These are phyloP conservation scores for Trachelus tabidus DNA, from an alignment of 2,888 invertebrate species.

Conservation along the genomic window DNA sequence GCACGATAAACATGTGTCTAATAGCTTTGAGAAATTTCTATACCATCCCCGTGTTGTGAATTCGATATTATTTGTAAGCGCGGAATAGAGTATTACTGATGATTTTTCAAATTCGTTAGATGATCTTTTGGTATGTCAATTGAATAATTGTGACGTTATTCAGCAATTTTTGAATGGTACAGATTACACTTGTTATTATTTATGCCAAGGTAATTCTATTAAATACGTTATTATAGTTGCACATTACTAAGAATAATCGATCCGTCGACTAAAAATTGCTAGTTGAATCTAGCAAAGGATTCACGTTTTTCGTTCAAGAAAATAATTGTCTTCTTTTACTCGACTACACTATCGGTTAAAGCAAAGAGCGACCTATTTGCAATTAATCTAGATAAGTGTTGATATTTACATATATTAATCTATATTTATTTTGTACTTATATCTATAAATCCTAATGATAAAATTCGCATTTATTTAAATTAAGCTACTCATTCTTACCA, in stretches of 20 bases:
- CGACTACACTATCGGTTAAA: not conserved
- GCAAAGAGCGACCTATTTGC: not conserved
- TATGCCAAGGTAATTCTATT: not conserved
- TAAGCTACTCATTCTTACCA: not conserved
- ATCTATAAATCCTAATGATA: conserved; percentile 22
- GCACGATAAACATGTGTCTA: not conserved
- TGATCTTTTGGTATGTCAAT: not conserved
- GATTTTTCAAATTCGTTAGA: not conserved
- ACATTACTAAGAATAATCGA: not conserved
- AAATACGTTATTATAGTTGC: not conserved
- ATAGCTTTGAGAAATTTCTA: not conserved
- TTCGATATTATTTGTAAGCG: not conserved
- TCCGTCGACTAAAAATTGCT: not conserved
- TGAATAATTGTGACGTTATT: not conserved
- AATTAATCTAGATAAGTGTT: conserved; percentile 22
- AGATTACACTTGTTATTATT: not conserved
- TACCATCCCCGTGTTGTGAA: not conserved
- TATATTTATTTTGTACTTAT: conserved; percentile 56
- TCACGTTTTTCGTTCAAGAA: not conserved
- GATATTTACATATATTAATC: conserved; percentile 37
- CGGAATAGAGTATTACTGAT: not conserved
- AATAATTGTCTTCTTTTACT: not conserved
- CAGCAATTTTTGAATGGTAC: not conserved
- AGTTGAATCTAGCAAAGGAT: too few relatives aligned
- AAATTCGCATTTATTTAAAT: conserved; percentile 10